phyloP scores from a whole-genome alignment of 1,140 invertebrate genomes.

The Maniola jurtina region DNA sequence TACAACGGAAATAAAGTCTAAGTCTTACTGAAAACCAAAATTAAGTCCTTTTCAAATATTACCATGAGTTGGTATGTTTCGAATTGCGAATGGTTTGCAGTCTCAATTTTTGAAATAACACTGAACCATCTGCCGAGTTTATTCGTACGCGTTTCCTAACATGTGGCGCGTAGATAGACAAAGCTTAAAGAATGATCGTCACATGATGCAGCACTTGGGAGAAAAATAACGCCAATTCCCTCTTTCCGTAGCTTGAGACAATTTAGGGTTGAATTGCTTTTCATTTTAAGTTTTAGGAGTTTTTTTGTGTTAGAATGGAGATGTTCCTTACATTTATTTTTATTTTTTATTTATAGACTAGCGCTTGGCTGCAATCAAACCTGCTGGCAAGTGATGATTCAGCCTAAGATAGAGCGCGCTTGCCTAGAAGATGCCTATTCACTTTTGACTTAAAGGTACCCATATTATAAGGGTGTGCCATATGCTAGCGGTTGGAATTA shows the following conservation, averaged over 20 bases:
- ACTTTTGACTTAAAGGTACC: too few species aligned
- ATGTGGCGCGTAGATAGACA: constrained; percentile 57
- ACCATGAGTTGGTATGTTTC: too few species aligned
- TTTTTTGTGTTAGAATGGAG: not conserved
- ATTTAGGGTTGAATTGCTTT: constrained; percentile 58
- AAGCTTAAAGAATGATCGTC: constrained; percentile 71
- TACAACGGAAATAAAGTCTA: too few species aligned
- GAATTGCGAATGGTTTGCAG: not conserved
- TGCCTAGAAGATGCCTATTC: too few species aligned
- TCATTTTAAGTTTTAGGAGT: constrained; percentile 20
- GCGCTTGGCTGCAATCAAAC: too few species aligned
- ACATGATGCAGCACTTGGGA: constrained; percentile 67
- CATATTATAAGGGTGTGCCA: too few species aligned
- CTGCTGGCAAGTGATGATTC: too few species aligned
- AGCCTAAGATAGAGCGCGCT: too few species aligned
- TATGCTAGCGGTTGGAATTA: too few species aligned
- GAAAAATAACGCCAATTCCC: constrained; percentile 60
- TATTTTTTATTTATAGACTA: too few species aligned
- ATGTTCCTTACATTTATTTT: not conserved
- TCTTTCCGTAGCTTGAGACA: constrained; percentile 44
- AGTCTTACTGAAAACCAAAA: too few species aligned
- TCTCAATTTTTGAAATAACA: not conserved
- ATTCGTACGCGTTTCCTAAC: constrained; percentile 23
- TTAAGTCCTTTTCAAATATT: too few species aligned
- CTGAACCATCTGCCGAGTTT: constrained; percentile 14